Percentiles rank a stretch among this genome's conserved stretches.
Evolutionary conservation across 2,888 invertebrate genomes (phyloP).

Genomic region (Linyphia triangularis): DNA sequence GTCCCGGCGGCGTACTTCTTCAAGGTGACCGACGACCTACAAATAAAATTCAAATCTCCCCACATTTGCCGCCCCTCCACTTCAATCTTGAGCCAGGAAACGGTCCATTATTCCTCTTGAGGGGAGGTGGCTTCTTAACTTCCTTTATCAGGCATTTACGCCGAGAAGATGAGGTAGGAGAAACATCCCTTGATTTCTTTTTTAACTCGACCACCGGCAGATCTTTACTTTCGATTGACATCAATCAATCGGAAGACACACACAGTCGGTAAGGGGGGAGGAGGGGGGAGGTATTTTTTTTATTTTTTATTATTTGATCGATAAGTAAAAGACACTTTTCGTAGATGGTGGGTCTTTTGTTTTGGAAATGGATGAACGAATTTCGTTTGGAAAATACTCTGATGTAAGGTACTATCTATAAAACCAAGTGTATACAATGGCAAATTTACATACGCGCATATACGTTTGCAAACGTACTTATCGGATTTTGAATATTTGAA

Average conservation of each 20-base stretch:
- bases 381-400: too few species aligned
- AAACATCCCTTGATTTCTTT: not conserved
- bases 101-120: conserved; percentile 67
- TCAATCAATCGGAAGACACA: conserved; percentile 6
- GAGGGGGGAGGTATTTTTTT: not conserved
- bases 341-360: too few species aligned
- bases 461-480: too few species aligned
- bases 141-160: conserved; percentile 73
- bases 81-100: conserved; percentile 61
- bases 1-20: too few species aligned
- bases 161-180: conserved; percentile 6
- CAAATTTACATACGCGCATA: too few species aligned
- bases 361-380: too few species aligned
- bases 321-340: not conserved
- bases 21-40: conserved; percentile 41
- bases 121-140: conserved; percentile 70
- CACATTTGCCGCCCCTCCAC: conserved; percentile 42
- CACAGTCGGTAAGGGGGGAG: not conserved
- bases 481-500: too few species aligned
- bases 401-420: too few species aligned
- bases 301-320: not conserved
- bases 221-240: conserved; percentile 4
- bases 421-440: too few species aligned
- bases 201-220: not conserved
- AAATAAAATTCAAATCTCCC: conserved; percentile 69